Base-by-base conservation (phyloP, 2,113 vertebrate genomes). In the Salvelinus sp. region DNA sequence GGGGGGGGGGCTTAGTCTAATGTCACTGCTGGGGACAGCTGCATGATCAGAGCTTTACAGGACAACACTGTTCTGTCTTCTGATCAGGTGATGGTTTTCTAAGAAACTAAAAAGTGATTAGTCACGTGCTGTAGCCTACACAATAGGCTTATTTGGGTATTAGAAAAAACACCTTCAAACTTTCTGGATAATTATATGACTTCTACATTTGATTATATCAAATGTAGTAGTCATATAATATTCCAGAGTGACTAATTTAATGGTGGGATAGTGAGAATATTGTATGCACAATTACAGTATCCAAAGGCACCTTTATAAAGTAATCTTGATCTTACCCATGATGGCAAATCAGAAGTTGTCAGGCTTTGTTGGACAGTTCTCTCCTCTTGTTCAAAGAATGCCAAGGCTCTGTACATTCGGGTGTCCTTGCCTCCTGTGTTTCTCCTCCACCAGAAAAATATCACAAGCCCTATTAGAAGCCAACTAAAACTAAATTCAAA, bases 401-500 rank as follows among this genome's bases (percentile, higher is more conserved):
- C 94, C 79, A 98, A 87, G 1, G 95, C 95, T 33, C 93, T 92
- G 87, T 88, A 93, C 70, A 96, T 83, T 81, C 92, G 90, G 75
- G 92, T 92, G 82, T 89, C 90, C 76, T 93, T 93, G 0, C 23
- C 72, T 70, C 94, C 90, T 1, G 93, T 86, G 87, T 95, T 94
- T 80, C 89, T 91, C 82, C 80, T 93, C 91, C 94, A 95, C 88
- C 95, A 95, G 87, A 95, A 95, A 65, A 98, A 89, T 78, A 89
- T 74, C 47, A 92, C 93, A 3, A 98, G 93, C 3, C 92, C 96
- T 58, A 98, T 90, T 68, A 98, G 93, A 5, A 98, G 93, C 97
- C 97, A 98, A 85, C 96, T 98, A 90, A 98, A 98, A 86, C 97
- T 98, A 89, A 98, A 93, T 79, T 95, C 97, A 68, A 98, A 92